Conservation (phyloP, 2,888 invertebrate genomes). For the Cephus sareptanus region DNA sequence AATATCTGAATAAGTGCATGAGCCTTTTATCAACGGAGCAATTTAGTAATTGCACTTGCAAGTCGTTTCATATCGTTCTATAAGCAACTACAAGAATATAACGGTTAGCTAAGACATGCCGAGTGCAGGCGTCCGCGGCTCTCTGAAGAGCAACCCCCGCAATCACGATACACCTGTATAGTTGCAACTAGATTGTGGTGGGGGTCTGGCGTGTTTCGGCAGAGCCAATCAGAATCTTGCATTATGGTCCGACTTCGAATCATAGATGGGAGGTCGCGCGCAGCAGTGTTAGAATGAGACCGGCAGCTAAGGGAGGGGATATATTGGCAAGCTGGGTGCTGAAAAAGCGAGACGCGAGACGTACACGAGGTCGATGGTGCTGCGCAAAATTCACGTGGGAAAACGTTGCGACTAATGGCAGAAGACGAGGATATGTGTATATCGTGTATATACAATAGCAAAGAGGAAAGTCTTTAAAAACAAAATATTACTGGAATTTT, state of each 20-base stretch:
- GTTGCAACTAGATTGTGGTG: background rate
- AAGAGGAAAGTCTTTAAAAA: background rate
- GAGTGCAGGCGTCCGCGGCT: background rate
- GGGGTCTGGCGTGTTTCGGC: background rate
- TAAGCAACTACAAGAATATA: background rate
- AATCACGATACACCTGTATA: background rate
- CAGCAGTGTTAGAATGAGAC: background rate
- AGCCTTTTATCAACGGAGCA: background rate
- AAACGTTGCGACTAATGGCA: background rate
- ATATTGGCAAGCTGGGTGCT: background rate
- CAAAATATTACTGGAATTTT: background rate
- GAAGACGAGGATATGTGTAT: background rate
- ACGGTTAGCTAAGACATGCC: background rate
- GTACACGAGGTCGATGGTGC: background rate
- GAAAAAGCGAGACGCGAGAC: background rate
- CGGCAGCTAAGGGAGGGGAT: background rate
- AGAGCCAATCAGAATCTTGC: background rate
- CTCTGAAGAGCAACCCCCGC: background rate
- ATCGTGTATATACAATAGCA: background rate
- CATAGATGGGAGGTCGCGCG: background rate
- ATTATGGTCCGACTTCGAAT: conserved; percentile 1
- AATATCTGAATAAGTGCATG: background rate
- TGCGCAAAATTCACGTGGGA: background rate
- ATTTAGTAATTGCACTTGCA: background rate
- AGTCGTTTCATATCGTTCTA: background rate